Base-by-base conservation (phyloP, 2,113 vertebrate species). In the Cettia cetti region DNA sequence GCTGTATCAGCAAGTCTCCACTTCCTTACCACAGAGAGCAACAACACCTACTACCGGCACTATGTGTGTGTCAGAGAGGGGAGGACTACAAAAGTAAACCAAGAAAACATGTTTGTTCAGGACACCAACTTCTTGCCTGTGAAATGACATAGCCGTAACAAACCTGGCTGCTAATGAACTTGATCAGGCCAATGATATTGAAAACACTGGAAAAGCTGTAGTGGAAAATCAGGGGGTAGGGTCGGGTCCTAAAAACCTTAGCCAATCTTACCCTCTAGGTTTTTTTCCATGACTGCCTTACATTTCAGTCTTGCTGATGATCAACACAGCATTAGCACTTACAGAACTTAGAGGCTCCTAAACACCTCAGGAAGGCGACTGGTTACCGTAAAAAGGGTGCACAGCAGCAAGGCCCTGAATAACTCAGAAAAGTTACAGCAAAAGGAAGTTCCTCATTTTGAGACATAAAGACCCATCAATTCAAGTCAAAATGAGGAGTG, bases 341-440 rank as follows among this genome's bases (percentile, higher is more conserved):
- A 35, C 45, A 71, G 18, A 27, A 15, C 45, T 11, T 39, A 44
- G 0, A 7, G 23, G 65, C 33, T 91, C 19, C 54, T 24, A 16
- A 82, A 47, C 0, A 0, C 45, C 9, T 37, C 28, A 21, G 49
- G 23, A 39, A 61, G 70, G n/a, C 12, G 22, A 27, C 27, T 52
- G 21, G 7, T 65, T 49, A 7, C 15, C 45, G 31, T 22, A 59
- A 49, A 52, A 71, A 53, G 16, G 13, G 11, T 31, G 13, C 15
- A 40, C 42, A 72, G 74, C 42, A 68, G 47, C 80, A 64, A 22
- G 1, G 2, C 24, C 64, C 75, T n/a, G 44, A 88, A 63, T 37
- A 77, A 35, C 39, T 42, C 44, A 11, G 30, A 19, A 19, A 82
- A 87, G 53, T 33, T 91, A 37, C 15, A 37, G 49, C 9, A 13